Evolutionary conservation across 2,797 vertebrate species (phyloP).

Genomic region (Euphonia xanthogaster): DNA sequence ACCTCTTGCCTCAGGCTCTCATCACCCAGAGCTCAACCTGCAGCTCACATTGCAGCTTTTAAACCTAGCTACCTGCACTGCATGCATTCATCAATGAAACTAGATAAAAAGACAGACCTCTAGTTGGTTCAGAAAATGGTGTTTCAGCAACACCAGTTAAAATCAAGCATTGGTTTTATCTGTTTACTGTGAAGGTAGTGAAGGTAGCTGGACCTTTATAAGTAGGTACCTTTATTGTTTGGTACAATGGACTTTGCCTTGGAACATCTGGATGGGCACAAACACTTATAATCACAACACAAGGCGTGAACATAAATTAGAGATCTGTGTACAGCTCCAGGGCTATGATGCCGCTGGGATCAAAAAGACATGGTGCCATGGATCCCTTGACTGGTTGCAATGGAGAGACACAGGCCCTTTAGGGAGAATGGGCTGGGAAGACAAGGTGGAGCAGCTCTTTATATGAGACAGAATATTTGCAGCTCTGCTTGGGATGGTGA

Average conservation of each 20-base stretch:
- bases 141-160: background rate
- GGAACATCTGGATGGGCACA: rapidly evolving
- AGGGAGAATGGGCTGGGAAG: background rate
- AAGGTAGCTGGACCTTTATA: background rate
- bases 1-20: background rate
- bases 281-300: background rate
- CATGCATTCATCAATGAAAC: background rate
- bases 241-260: background rate
- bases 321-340: background rate
- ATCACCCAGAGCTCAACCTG: background rate
- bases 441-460: background rate
- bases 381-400: background rate
- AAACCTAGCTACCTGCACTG: background rate
- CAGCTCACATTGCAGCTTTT: background rate
- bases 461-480: background rate
- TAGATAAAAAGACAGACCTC: background rate
- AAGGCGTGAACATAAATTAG: background rate
- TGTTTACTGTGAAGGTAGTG: background rate
- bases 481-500: background rate
- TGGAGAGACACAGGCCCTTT: background rate
- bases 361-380: background rate
- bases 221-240: background rate
- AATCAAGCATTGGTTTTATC: background rate
- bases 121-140: background rate
- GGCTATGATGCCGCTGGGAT: background rate